Conservation (phyloP, 2,888 invertebrate species). For the Capitulum mitella region DNA sequence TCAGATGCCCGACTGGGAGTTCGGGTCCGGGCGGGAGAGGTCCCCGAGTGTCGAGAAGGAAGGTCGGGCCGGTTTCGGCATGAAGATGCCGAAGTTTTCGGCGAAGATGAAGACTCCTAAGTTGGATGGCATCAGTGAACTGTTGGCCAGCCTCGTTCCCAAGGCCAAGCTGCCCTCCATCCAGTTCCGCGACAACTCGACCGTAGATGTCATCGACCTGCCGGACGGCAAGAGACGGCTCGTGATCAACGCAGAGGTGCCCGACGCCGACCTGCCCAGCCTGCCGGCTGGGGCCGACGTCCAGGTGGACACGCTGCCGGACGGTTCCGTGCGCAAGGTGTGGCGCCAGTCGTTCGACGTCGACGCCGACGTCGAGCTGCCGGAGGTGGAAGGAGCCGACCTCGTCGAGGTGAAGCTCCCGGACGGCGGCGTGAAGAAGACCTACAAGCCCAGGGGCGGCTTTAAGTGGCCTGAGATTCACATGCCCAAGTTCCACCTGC, state of each 20-base stretch:
- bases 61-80: background rate
- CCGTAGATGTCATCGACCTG: background rate
- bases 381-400: slow-evolving; percentile 28
- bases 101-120: background rate
- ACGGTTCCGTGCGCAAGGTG: background rate
- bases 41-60: background rate
- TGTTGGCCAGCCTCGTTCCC: background rate
- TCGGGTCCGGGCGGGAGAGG: background rate
- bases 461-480: background rate
- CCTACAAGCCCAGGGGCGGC: background rate
- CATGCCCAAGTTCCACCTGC: background rate
- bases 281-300: background rate
- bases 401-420: slow-evolving; percentile 26
- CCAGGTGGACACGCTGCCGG: background rate
- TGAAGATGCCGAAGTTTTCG: slow-evolving; percentile 7
- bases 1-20: slow-evolving; percentile 5
- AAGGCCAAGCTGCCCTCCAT: background rate
- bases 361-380: slow-evolving; percentile 29
- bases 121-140: too few species aligned
- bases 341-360: slow-evolving; percentile 14
- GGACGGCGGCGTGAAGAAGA: slow-evolving; percentile 10
- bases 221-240: background rate
- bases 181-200: background rate
- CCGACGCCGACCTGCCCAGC: background rate
- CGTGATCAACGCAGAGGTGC: background rate